Evolutionary conservation across 2,113 vertebrate genomes (phyloP), one percentile per base, ranked within the genome.

Genomic region (Lycaon pictus): DNA sequence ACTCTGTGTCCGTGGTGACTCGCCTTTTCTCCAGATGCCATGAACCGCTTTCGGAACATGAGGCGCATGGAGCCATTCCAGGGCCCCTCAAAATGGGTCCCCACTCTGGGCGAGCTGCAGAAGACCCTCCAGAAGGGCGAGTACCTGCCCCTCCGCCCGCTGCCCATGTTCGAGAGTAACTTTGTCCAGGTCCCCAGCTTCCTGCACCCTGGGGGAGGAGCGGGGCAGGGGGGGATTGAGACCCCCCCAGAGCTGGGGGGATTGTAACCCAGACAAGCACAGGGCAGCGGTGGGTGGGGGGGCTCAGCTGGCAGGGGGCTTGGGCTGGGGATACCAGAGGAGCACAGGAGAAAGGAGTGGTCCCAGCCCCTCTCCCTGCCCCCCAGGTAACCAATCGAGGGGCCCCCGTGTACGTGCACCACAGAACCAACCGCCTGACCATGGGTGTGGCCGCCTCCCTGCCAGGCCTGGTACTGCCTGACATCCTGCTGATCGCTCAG

Each of bases 121-220:
- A 98, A 95, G 92, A 96, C 95, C 55, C 94, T 98, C n/a, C 95
- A 90, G 90, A 94, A 81, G 95, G 97, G 96, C 37, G 97, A 98
- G 72, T 95, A 98, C 95, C 77, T 96, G 71, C 98, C 98, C 92
- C 94, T 98, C 58, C 63, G 81, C 77, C 97, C 96, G 29, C 69
- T 97, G 95, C 97, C 98, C 85, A 98, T 98, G 97, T 98, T 98
- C 77, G 98, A 98, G 98, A 98, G 98, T 80, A 95, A 98, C 97
- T 98, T 98, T 51, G 17, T 98, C 8, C 98, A 98, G 98, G 98
- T 98, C 37, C 87, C 94, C n/a, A 11, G 67, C 85, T 56, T 58
- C 82, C n/a, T n/a, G 76, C 0, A 29, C 71, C 80, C 43, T 1
- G 71, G 60, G 88, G 95, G 72, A 4, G 7, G 93, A 43, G 56